Conservation (phyloP, 2,113 vertebrate genomes). For the Myrmophylax atrothorax region DNA sequence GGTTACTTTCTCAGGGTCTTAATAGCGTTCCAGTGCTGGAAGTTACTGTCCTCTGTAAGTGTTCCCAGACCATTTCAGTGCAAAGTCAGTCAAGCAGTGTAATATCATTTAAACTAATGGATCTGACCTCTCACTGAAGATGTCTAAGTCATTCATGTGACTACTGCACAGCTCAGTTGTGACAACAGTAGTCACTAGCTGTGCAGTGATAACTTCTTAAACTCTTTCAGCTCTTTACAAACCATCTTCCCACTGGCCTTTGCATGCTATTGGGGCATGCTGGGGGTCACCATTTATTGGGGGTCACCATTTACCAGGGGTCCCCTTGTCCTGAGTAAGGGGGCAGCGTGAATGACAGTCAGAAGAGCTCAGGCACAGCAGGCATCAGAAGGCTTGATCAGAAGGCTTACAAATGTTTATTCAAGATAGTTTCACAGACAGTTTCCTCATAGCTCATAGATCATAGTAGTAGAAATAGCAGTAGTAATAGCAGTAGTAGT, state of each 20-base stretch:
- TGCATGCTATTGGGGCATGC: no score
- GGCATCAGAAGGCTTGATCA: no score
- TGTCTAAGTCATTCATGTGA: background rate
- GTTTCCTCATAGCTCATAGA: no score
- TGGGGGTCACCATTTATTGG: no score
- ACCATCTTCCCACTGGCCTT: background rate
- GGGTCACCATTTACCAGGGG: no score
- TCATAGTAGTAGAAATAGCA: no score
- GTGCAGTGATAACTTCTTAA: background rate
- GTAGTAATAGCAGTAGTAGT: no score
- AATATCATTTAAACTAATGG: background rate
- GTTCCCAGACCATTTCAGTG: background rate
- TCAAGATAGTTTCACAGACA: no score
- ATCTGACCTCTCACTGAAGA: constrained; percentile 13
- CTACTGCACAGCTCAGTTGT: background rate
- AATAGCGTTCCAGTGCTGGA: background rate
- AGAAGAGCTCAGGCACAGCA: no score
- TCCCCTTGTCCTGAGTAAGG: no score
- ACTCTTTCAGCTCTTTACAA: background rate
- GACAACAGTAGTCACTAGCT: background rate
- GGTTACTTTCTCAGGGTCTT: background rate
- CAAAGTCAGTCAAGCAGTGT: background rate
- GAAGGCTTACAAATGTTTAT: no score
- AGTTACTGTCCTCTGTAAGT: background rate
- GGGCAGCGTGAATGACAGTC: no score